Evolutionary conservation across 2,888 invertebrate genomes (phyloP), one percentile per base, ranked within the genome.

Genomic region (Clistopyga incitator): DNA sequence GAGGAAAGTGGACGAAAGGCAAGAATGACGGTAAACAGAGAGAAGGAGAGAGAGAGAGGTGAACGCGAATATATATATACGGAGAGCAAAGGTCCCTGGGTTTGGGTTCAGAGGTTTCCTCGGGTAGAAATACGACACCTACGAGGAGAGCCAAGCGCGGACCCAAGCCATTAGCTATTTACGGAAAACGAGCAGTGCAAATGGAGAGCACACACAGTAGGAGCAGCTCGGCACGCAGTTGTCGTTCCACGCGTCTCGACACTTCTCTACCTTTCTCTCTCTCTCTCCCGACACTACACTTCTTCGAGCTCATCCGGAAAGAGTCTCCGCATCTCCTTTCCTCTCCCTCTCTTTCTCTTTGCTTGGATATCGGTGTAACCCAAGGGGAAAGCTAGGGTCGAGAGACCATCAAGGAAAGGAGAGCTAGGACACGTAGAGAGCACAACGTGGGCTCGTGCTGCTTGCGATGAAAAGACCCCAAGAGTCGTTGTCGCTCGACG

Each of bases 81-180:
- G 3, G 23, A 76, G 65, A 38, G 1, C 56, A 38, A 42, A 23
- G 52, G 75, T 76, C 75, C 65, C 50, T 67, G 65, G 20, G 70
- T 78, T 81, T 84, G 54, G 77, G 65, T 71, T 78, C 38, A 56
- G 68, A 45, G 70, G 74, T 68, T 85, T 85, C 78, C 82, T 78
- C 75, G 85, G 84, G 82, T 84, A 86, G 92, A 91, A 92, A 92
- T 89, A 91, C 89, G 92, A 92, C 90, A 92, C 91, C 88, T 83
- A 86, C 86, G 83, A 78, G 88, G 86, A 87, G 86, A 86, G 85
- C 56, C 78, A 71, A 82, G 11, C 61, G 86, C 61, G 86, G 86
- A 86, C 86, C 87, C 88, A 88, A 87, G 87, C 91, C 92, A 92
- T 92, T 91, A 92, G 92, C 91, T 92, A 92, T 92, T 92, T 92